Evolutionary conservation across 2,888 invertebrate genomes (phyloP).

Genomic region (Escarpia spicata): DNA sequence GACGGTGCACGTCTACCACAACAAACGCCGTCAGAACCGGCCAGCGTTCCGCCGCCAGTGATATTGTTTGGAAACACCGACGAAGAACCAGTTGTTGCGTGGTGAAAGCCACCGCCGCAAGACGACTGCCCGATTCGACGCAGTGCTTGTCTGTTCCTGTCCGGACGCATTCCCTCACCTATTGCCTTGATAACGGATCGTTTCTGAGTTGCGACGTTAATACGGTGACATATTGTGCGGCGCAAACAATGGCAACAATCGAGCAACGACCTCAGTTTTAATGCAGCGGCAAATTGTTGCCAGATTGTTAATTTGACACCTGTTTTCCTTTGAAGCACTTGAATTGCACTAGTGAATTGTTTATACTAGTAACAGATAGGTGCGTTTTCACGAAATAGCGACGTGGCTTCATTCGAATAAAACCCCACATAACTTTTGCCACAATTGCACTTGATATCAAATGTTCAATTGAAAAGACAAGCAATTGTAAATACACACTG

Average conservation of each 20-base stretch:
- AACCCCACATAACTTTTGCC: too few species aligned
- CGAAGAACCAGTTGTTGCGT: background rate
- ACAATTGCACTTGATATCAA: too few species aligned
- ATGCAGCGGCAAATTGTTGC: background rate
- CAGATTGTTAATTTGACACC: background rate
- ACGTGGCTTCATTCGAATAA: background rate
- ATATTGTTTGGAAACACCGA: background rate
- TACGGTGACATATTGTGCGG: background rate
- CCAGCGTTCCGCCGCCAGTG: background rate
- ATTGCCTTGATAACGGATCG: background rate
- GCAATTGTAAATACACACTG: too few species aligned
- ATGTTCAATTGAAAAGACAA: too few species aligned
- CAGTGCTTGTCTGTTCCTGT: background rate
- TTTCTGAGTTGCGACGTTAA: constrained; percentile 2
- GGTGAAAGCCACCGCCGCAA: background rate
- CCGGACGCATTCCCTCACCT: background rate
- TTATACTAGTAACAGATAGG: background rate
- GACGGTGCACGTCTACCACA: background rate
- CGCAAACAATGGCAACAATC: background rate
- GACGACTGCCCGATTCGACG: background rate
- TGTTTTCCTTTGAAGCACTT: background rate
- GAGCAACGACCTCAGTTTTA: background rate
- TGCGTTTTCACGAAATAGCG: background rate
- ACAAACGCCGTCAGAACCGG: background rate
- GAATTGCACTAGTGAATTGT: background rate